Evolutionary conservation across 2,797 vertebrate species (phyloP), one percentile per base, ranked within the genome.

Genomic region (Pampus argenteus): DNA sequence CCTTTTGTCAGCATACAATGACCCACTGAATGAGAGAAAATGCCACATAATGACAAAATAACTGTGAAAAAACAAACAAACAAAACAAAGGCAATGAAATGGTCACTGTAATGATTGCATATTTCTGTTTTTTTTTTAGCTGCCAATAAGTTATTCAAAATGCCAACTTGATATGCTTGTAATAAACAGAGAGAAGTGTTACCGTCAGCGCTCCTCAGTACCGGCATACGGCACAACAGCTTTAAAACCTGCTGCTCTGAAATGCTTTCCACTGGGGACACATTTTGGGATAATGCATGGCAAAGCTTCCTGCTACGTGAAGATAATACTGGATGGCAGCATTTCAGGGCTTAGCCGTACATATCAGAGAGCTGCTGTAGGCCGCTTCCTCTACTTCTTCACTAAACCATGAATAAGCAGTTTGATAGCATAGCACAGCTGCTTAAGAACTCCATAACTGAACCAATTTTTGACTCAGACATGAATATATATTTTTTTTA

Each of bases 251-350:
- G 76, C 68, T 68, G 60, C 71, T 65, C 18, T 28, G 34, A 60
- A 56, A 63, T 17, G 67, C 63, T 55, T 56, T 48, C 70, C 64
- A 6, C 81, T 14, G 71, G 66, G 66, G 74, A 77, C 65, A 67
- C 84, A 71, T 64, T 82, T 62, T 69, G 78, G 76, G 81, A 81
- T 83, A 54, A 83, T 22, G 61, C 78, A 62, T 0, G 47, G 52
- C 67, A 13, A 38, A 58, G 69, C 71, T 44, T 61, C 66, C 82
- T 87, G 84, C 77, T 52, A 23, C 42, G 77, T 76, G 74, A 87
- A 86, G 81, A 87, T 88, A 87, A 90, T 88, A 22, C 80, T 6
- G 72, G 54, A 66, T 84, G 87, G 84, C 85, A 82, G 74, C 71
- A 42, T 88, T 86, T 82, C 67, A 77, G 49, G 73, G 75, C 76